Evolutionary conservation across 2,797 vertebrate species (phyloP).

Genomic region (Sus cebifrons): DNA sequence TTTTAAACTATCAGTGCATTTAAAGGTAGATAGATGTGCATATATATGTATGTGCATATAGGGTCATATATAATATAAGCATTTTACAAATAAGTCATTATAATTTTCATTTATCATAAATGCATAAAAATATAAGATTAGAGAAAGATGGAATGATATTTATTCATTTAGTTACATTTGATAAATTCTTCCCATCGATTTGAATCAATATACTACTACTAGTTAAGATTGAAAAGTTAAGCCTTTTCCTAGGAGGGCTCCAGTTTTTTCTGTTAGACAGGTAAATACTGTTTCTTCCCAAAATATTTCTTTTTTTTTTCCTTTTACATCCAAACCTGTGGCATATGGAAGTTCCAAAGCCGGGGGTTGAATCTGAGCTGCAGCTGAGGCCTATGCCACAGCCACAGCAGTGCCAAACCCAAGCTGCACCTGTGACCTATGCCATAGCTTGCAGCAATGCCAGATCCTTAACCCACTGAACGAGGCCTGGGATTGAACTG

Average conservation of each 20-base stretch:
- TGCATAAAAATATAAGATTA: background rate
- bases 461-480: too few relatives aligned
- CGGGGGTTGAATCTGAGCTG: too few relatives aligned
- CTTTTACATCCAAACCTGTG: too few relatives aligned
- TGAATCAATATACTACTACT: background rate
- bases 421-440: too few relatives aligned
- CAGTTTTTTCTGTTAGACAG: background rate
- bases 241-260: background rate
- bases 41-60: background rate
- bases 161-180: conserved; percentile 24
- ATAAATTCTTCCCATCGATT: background rate
- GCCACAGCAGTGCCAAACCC: too few relatives aligned
- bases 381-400: too few relatives aligned
- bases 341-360: too few relatives aligned
- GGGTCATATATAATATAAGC: background rate
- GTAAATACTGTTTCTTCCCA: background rate
- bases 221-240: background rate
- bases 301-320: too few relatives aligned
- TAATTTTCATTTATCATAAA: background rate
- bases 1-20: background rate
- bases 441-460: too few relatives aligned
- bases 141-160: background rate
- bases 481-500: too few relatives aligned
- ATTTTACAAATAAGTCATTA: background rate
- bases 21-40: background rate